Evolutionary conservation across 1,140 invertebrate species (phyloP).

Genomic region (Halotydeus destructor): DNA sequence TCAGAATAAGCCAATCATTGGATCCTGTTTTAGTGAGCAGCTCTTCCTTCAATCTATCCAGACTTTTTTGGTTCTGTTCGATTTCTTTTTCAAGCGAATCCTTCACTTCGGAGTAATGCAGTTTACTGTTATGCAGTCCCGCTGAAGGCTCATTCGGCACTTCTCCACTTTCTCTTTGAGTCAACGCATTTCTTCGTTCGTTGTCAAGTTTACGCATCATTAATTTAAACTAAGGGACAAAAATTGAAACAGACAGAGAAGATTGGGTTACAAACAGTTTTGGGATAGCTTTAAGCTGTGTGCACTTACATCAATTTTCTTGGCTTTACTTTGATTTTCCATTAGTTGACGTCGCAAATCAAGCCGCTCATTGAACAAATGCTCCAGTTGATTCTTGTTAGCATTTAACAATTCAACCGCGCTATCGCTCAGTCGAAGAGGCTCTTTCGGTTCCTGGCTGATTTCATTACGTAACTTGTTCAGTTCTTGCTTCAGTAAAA

Average conservation of each 20-base stretch:
- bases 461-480: neutral
- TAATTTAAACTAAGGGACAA: slow-evolving; percentile 5
- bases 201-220: slow-evolving; percentile 4
- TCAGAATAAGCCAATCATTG: slow-evolving; percentile 7
- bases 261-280: neutral
- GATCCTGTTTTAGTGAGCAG: neutral
- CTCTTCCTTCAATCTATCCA: slow-evolving; percentile 5
- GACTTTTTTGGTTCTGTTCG: slow-evolving; percentile 4
- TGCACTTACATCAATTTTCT: slow-evolving; percentile 13
- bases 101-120: slow-evolving; percentile 9
- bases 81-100: neutral
- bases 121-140: slow-evolving; percentile 7
- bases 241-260: neutral
- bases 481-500: slow-evolving; percentile 2
- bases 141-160: neutral
- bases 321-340: slow-evolving; percentile 11
- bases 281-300: too few species aligned
- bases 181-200: slow-evolving; percentile 1
- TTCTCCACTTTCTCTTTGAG: neutral
- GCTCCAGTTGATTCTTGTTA: slow-evolving; percentile 6
- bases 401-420: slow-evolving; percentile 6
- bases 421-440: neutral
- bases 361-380: slow-evolving; percentile 7
- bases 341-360: slow-evolving; percentile 10
- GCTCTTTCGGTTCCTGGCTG: neutral